A percentile compares a stretch with the other conserved stretches of the same genome.
phyloP scores from a whole-genome alignment of 2,113 vertebrate genomes.

The Odontesthes bonariensis region DNA sequence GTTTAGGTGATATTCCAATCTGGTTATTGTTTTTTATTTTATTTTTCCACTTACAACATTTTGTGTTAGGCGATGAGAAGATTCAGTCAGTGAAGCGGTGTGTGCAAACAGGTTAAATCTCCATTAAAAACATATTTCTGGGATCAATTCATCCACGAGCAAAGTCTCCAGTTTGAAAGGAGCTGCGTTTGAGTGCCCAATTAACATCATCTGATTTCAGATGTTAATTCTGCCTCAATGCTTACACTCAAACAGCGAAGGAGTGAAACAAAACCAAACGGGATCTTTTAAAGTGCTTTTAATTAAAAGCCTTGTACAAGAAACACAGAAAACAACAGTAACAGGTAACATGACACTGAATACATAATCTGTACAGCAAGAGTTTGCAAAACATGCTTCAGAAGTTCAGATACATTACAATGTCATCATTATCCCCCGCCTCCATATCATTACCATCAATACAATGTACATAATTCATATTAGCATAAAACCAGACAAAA shows the following conservation, averaged over 20 bases:
- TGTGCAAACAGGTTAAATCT: neutral
- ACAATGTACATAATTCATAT: constrained; percentile 76
- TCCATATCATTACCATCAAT: constrained; percentile 63
- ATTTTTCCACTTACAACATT: no score
- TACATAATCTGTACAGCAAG: constrained; percentile 83
- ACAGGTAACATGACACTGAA: constrained; percentile 78
- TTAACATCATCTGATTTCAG: no score
- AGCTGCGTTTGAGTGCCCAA: no score
- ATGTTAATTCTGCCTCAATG: no score
- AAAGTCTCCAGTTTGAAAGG: no score
- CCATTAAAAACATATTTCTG: no score
- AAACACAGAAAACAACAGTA: constrained; percentile 80
- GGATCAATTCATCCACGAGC: no score
- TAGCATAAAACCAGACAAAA: constrained; percentile 65
- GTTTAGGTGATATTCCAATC: neutral
- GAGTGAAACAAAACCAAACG: no score
- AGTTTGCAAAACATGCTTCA: constrained; percentile 83
- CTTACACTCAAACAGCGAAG: no score
- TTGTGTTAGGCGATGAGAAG: neutral
- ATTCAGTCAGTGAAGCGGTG: neutral
- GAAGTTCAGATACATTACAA: constrained; percentile 82
- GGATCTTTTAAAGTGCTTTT: constrained; percentile 72
- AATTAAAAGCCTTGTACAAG: constrained; percentile 83
- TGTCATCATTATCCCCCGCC: constrained; percentile 55
- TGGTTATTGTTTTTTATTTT: no score